Evolutionary conservation across 1,140 invertebrate species (phyloP).

Genomic region (Geopemphigus sp.): DNA sequence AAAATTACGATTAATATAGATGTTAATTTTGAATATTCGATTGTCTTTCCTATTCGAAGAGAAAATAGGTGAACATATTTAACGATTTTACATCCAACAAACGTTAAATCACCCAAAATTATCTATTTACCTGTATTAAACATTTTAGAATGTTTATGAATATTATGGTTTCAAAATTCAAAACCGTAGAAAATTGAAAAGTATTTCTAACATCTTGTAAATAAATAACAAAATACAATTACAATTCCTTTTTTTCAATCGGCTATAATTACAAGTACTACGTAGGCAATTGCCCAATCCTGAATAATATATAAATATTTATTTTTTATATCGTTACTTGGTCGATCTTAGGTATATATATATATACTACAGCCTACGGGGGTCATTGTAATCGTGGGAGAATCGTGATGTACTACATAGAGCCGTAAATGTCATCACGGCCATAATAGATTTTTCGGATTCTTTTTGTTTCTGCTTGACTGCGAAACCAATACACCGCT

Average conservation of each 20-base stretch:
- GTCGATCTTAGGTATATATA: neutral
- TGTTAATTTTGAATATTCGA: no score
- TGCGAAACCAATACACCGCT: conserved; percentile 13
- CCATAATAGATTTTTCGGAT: conserved; percentile 32
- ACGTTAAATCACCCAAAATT: neutral
- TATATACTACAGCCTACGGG: neutral
- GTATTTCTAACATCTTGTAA: neutral
- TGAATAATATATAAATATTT: neutral
- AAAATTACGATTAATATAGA: no score
- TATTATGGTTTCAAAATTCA: neutral
- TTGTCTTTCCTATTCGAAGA: no score
- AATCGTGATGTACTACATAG: conserved; percentile 19
- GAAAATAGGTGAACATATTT: no score
- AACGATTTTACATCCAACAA: no score
- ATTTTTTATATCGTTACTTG: neutral
- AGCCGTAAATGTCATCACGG: conserved; percentile 26
- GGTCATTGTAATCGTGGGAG: conserved; percentile 44
- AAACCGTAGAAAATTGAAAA: neutral
- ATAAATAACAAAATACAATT: neutral
- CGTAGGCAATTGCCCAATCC: neutral
- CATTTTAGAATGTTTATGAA: neutral
- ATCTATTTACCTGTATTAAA: neutral
- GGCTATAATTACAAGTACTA: neutral
- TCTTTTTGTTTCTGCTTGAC: conserved; percentile 41
- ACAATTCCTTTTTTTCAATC: neutral